Base-by-base conservation (phyloP, 1,140 invertebrate species). In the Bombyx mandarina region DNA sequence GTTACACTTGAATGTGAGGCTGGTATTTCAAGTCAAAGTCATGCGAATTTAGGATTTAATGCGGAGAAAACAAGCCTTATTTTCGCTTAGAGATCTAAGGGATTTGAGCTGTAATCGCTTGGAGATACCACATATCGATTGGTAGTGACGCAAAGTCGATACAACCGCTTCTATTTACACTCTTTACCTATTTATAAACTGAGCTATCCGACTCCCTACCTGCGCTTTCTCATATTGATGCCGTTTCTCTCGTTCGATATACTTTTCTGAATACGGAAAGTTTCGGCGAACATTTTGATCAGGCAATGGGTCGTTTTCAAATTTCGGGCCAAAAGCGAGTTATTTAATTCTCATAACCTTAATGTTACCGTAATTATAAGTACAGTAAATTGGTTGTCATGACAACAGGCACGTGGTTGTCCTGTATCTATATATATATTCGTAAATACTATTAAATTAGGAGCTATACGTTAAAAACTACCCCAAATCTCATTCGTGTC, bases 151-250 rank as follows among this genome's bases (percentile, higher is more conserved):
- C 66, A 66, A 60, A 75, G 73, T 67, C 76, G 74, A 86, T 84
- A 83, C 79, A 82, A 79, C 73, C 73, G 75, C 66, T 80, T 77
- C 76, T 84, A 83, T 84, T 86, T 84, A 86, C 74, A 76, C 76
- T 83, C 71, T 73, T 83, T 82, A 83, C 79, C 80, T 83, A 86
- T 86, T 86, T 86, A 85, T 86, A 86, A 72, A 73, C 56, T 61
- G 61, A 71, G 71, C 65, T 71, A 79, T 76, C 69, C 67, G 65
- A 65, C 70, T 79, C 67, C 70, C 73, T 83, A 84, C 81, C 77
- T 86, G 82, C 67, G 65, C 61, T 51, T 51, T 35, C 26, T 35
- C 50, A 10, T 35, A 51, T 18, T 35, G 50, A 35, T 8, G 48
- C n/a, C 8, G 8, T 26, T 42, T 51, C 50, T 51, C 26, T 35